These are phyloP conservation scores for Chrysocyon brachyurus DNA, from an alignment of 2,797 vertebrate species.

Conservation along the genomic window DNA sequence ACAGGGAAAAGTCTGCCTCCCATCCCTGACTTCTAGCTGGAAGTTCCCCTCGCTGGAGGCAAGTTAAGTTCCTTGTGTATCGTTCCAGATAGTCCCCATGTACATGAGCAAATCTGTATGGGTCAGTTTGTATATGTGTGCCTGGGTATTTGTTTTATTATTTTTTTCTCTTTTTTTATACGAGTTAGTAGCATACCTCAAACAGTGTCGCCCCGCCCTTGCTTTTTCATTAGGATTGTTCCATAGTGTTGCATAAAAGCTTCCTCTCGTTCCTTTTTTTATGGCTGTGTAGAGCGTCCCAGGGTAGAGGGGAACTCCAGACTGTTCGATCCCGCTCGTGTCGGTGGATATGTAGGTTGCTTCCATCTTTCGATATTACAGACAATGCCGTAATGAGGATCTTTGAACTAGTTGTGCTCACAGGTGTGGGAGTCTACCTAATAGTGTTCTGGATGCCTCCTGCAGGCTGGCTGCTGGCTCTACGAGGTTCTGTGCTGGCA, in stretches of 20 bases:
- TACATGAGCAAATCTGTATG: background rate
- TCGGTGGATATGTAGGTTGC: background rate
- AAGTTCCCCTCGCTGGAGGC: background rate
- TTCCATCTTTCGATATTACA: background rate
- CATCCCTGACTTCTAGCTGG: background rate
- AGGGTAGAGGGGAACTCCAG: background rate
- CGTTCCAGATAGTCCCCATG: background rate
- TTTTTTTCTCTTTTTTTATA: background rate
- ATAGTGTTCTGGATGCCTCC: slow-evolving; percentile 42
- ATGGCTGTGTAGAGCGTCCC: background rate
- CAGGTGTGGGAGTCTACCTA: background rate
- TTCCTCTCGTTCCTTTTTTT: background rate
- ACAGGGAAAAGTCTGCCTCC: background rate
- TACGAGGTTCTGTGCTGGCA: slow-evolving; percentile 96
- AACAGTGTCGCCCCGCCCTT: background rate
- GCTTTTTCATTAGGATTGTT: background rate
- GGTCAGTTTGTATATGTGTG: background rate
- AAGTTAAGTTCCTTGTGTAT: background rate
- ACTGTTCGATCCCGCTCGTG: background rate
- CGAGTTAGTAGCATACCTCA: background rate
- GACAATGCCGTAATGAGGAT: background rate
- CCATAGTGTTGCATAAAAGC: background rate
- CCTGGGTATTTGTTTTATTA: background rate
- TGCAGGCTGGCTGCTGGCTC: slow-evolving; percentile 96
- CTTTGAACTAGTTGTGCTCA: background rate